Evolutionary conservation across 2,113 vertebrate species (phyloP).

Genomic region (Rutilus rutilus): DNA sequence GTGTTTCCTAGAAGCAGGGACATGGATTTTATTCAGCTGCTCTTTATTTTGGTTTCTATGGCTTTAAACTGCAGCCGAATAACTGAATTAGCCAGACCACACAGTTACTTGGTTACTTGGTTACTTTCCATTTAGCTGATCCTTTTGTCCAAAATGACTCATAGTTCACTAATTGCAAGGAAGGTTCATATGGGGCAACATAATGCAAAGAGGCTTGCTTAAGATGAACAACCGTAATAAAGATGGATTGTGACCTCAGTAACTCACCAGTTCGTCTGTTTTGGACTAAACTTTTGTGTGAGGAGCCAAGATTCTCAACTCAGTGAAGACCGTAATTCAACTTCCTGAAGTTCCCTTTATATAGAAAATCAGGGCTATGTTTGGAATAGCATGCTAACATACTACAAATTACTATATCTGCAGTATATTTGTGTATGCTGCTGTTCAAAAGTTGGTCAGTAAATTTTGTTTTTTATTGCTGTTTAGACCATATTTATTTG

Average conservation of each 20-base stretch:
- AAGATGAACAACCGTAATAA: neutral
- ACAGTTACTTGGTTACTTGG: conserved; percentile 20
- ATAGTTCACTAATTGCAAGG: neutral
- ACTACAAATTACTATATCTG: neutral
- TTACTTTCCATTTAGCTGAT: conserved; percentile 8
- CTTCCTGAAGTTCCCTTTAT: neutral
- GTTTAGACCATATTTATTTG: neutral
- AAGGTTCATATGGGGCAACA: conserved; percentile 3
- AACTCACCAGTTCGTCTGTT: neutral
- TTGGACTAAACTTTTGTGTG: neutral
- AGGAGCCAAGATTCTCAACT: neutral
- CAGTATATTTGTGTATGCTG: neutral
- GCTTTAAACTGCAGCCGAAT: neutral
- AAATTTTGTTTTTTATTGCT: neutral
- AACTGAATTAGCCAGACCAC: neutral
- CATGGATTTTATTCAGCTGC: conserved; percentile 8
- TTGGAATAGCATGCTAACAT: neutral
- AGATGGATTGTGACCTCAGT: neutral
- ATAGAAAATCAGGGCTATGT: neutral
- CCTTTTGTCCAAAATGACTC: conserved; percentile 19
- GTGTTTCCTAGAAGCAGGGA: neutral
- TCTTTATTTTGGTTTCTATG: conserved; percentile 5
- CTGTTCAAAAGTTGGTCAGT: neutral
- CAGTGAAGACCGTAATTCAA: neutral
- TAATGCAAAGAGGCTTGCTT: neutral